Evolutionary conservation across 2,797 vertebrate species (phyloP), one percentile per base, ranked within the genome.

Genomic region (Xerus rutilus): DNA sequence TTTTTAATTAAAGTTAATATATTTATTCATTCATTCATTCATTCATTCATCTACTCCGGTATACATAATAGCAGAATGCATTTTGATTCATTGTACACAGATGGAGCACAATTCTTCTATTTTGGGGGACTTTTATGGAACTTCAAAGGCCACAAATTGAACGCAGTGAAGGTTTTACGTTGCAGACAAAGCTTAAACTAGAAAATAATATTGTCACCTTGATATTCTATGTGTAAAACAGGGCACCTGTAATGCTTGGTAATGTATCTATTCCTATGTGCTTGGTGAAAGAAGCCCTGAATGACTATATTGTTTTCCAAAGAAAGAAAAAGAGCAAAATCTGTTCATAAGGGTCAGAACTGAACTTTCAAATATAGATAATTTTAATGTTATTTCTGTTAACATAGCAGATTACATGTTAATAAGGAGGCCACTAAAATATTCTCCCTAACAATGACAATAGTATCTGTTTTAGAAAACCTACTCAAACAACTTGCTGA

Each of bases 361-460:
- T 12, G 14, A 96, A 85, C 43, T 82, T 90, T 78, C 57, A 95
- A 93, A 90, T 81, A 86, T 7, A 92, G 43, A 25, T 65, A 47
- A 91, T 67, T 92, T 94, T 91, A 92, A 95, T 25, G 54, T 52
- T 90, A 74, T 43, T 95, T 95, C 52, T 78, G 32, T 78, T 74
- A 95, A 93, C 23, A 91, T 3, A 89, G 62, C 14, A 72, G 47
- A 89, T 70, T 91, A 87, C 30, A 81, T n/a, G 65, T 28, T 82
- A 87, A 69, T 25, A 84, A 59, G 39, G 91, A 81, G 25, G 59
- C 10, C 12, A 77, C 10, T 25, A 64, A 49, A 43, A 91, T 95
- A 79, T 94, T 95, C 69, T 86, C 96, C 59, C 45, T 89, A 88
- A 90, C 13, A 96, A 94, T 35, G 39, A 13, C n/a, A 89, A 76